phyloP scores from a whole-genome alignment of 2,888 invertebrate genomes.

The Iselma pallidipennis region DNA sequence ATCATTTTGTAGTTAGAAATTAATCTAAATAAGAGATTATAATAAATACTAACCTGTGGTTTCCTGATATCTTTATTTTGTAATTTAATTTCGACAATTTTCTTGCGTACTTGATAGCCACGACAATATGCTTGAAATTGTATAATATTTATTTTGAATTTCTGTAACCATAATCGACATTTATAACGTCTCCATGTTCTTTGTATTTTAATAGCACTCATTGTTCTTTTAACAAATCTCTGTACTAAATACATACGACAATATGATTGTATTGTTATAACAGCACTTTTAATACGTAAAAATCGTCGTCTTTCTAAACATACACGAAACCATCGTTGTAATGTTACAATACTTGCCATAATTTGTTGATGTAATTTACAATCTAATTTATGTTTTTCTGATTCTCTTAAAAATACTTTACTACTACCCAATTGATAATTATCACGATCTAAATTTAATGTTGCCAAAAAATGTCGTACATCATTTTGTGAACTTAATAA shows the following conservation, averaged over 20 bases:
- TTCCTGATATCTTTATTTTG: not conserved
- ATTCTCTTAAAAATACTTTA: conserved; percentile 93
- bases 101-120: conserved; percentile 66
- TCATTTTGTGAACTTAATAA: conserved; percentile 84
- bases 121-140: conserved; percentile 74
- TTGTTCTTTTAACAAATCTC: conserved; percentile 59
- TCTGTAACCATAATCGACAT: conserved; percentile 68
- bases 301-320: conserved; percentile 79
- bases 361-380: conserved; percentile 92
- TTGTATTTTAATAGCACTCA: conserved; percentile 72
- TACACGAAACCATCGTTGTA: conserved; percentile 90
- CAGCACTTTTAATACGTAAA: conserved; percentile 72
- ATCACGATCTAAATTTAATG: conserved; percentile 81
- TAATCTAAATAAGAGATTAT: not conserved
- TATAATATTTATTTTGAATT: conserved; percentile 63
- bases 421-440: conserved; percentile 88
- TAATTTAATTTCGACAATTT: conserved; percentile 52
- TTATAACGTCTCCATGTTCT: conserved; percentile 75
- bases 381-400: conserved; percentile 90
- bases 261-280: conserved; percentile 75
- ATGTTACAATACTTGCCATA: conserved; percentile 87
- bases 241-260: conserved; percentile 70
- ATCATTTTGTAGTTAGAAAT: not conserved
- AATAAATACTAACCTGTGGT: not conserved
- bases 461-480: conserved; percentile 81